Conservation (phyloP, 2,797 vertebrate species). For the Botia kubotai region DNA sequence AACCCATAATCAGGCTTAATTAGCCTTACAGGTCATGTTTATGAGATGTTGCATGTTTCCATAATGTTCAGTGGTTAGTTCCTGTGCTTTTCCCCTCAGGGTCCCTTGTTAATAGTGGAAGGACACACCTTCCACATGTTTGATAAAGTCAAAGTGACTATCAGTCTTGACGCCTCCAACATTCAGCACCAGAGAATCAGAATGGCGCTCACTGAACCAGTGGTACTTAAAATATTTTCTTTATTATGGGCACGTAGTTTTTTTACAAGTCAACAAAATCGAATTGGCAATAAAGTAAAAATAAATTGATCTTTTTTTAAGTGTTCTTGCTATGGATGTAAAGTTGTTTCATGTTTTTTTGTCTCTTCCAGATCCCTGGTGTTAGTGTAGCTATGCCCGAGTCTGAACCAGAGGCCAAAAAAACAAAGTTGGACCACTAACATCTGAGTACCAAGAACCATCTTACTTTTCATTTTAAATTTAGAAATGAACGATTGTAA, state of each 20-base stretch:
- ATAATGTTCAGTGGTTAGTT: neutral
- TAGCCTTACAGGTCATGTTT: neutral
- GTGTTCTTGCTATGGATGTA: neutral
- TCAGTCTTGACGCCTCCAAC: constrained; percentile 91
- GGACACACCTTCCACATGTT: constrained; percentile 86
- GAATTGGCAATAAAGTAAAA: no score
- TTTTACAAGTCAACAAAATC: no score
- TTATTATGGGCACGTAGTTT: no score
- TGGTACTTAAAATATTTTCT: constrained; percentile 76
- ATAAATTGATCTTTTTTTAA: no score
- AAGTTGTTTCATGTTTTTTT: neutral
- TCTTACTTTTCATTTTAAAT: neutral
- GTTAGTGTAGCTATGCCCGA: constrained; percentile 76
- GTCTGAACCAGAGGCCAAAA: constrained; percentile 73
- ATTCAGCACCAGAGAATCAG: constrained; percentile 98
- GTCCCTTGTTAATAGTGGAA: constrained; percentile 86
- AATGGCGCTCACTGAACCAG: constrained; percentile 90
- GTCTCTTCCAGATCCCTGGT: constrained; percentile 75
- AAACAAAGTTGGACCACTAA: constrained; percentile 76
- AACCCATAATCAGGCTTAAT: neutral
- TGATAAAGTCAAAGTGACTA: constrained; percentile 92
- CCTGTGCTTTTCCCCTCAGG: constrained; percentile 67
- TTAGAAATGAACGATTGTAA: neutral
- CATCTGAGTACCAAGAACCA: neutral
- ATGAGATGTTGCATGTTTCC: neutral